phyloP scores from a whole-genome alignment of 2,797 vertebrate species.

The Chiloscyllium punctatum region DNA sequence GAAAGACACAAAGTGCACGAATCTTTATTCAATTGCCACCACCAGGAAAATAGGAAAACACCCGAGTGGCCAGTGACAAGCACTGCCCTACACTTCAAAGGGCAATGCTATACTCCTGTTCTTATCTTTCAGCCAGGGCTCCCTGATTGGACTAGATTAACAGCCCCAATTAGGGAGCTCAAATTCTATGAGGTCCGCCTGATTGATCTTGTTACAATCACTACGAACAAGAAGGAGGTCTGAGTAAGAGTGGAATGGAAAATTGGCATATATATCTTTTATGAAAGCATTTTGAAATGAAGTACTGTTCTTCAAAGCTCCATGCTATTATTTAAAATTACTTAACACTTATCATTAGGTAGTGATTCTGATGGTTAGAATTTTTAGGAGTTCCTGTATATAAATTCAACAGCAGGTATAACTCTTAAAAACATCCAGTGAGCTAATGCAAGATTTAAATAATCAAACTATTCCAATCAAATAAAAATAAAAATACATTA shows the following conservation, averaged over 20 bases:
- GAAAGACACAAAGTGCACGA: too few species aligned
- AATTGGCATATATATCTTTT: not conserved
- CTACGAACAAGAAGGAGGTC: not conserved
- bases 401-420: not conserved
- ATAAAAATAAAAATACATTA: not conserved
- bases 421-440: not conserved
- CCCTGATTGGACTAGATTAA: too few species aligned
- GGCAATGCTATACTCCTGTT: too few species aligned
- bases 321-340: not conserved
- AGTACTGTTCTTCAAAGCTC: not conserved
- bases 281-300: not conserved
- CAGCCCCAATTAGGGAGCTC: too few species aligned
- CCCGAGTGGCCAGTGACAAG: too few species aligned
- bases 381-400: not conserved
- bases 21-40: too few species aligned
- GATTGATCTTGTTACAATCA: too few species aligned
- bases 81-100: too few species aligned
- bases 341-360: not conserved
- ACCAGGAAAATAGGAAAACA: too few species aligned
- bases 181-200: too few species aligned
- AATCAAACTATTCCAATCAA: not conserved
- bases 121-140: too few species aligned
- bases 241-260: not conserved
- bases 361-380: not conserved
- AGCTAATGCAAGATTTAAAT: not conserved